Percentiles rank a stretch among this genome's conserved stretches.
Evolutionary conservation across 2,113 vertebrate genomes (phyloP).

Genomic region (Pteruthius melanotis): DNA sequence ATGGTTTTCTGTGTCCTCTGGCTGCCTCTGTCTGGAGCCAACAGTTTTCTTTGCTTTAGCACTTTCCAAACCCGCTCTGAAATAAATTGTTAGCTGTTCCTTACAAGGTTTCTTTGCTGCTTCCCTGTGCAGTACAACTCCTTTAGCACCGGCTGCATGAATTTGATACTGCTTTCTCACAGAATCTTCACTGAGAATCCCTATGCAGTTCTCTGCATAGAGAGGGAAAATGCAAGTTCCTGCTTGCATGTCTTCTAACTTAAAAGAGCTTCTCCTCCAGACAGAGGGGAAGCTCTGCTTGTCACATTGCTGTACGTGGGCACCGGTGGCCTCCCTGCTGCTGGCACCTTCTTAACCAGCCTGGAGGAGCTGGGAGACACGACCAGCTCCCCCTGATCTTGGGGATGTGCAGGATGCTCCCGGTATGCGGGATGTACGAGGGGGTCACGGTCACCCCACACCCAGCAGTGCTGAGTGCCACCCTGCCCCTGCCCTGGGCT

Average conservation of each 20-base stretch:
- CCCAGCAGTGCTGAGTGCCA: fast-evolving
- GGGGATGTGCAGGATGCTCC: background rate
- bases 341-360: background rate
- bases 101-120: background rate
- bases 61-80: background rate
- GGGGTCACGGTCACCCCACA: fast-evolving
- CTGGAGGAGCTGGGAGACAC: background rate
- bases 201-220: background rate
- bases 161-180: background rate
- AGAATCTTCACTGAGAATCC: background rate
- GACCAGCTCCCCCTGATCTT: fast-evolving
- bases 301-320: fast-evolving
- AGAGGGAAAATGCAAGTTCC: background rate
- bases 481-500: background rate
- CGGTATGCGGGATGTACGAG: fast-evolving
- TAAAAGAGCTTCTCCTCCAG: background rate
- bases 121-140: background rate
- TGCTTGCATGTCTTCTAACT: background rate
- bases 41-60: background rate
- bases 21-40: background rate
- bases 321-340: background rate
- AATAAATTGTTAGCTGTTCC: background rate
- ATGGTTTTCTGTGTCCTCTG: background rate
- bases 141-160: background rate
- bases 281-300: background rate